These are phyloP conservation scores for Stegophylla sp. DNA, from an alignment of 2,888 invertebrate genomes.

Conservation along the genomic window DNA sequence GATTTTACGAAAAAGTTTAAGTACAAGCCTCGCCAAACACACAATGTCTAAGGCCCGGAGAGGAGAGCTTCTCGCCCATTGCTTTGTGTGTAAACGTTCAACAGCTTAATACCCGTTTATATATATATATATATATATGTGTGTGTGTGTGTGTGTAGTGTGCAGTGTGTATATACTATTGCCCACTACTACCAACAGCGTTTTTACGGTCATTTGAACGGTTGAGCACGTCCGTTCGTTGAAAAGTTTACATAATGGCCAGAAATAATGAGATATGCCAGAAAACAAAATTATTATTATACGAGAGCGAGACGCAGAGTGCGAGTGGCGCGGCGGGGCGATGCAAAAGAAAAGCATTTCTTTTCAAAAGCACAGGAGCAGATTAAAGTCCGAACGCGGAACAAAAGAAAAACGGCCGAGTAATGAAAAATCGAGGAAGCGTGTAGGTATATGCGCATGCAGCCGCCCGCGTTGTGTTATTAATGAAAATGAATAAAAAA, in stretches of 20 bases:
- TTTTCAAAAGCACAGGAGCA: constrained; percentile 51
- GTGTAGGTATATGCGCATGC: not conserved
- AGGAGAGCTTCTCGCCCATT: not conserved
- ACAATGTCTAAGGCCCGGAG: not conserved
- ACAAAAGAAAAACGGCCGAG: constrained; percentile 51
- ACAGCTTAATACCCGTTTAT: too few species aligned
- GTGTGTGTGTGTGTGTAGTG: too few species aligned
- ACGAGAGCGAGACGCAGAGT: not conserved
- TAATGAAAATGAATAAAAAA: constrained; percentile 41
- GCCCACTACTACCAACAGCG: too few species aligned
- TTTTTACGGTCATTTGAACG: constrained; percentile 45
- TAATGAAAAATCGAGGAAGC: constrained; percentile 35
- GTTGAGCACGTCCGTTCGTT: constrained; percentile 29
- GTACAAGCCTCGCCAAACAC: not conserved
- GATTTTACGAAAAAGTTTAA: not conserved
- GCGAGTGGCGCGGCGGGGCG: too few species aligned
- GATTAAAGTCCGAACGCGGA: constrained; percentile 55
- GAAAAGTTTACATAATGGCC: constrained; percentile 42
- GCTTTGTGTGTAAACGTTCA: not conserved
- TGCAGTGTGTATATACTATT: too few species aligned
- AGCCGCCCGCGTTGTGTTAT: constrained; percentile 24
- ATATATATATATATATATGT: too few species aligned
- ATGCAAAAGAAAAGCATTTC: constrained; percentile 37
- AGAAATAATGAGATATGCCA: constrained; percentile 40
- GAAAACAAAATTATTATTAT: constrained; percentile 35